Evolutionary conservation across 2,113 vertebrate species (phyloP), one percentile per base, ranked within the genome.

Genomic region (Oreochromis aureus): DNA sequence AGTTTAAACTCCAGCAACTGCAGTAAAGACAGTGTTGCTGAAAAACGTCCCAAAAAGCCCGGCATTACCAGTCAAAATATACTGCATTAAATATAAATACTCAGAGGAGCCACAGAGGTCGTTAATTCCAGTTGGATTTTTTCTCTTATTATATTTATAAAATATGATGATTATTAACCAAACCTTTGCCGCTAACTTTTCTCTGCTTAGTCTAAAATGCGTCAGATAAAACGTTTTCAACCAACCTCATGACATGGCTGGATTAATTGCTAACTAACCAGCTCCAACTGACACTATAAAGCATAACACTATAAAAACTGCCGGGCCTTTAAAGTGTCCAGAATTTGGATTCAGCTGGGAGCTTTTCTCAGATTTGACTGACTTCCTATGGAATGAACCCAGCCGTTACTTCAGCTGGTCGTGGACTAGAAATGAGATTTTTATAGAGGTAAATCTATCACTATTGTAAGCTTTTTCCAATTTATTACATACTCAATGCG

Each of bases 31-130:
- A 73, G 15, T 73, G 41, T 18, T 73, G 39, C 41, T 73, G 24
- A 73, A 73, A 73, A 27, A 73, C 9, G 2, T 18, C 69, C 15
- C 15, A 46, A 73, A 66, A 46, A 73, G 69, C 41, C 22, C 22
- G 0, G 39, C 0, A 46, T 46, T 27, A 73, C 2, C 6, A 19
- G 18, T 53, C 48, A 53, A 53, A 48, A 48, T 44, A 30, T 11
- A 27, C 41, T 46, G 15, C 0, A 3, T 16, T 73, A 46, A 46
- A 44, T 30, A 18, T 73, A 73, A 73, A 73, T 46, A 18, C n/a
- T 46, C 15, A 18, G 13, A 73, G 5, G 22, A 27, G 41, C 41
- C 8, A 0, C 22, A 10, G 39, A 73, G 22, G 44, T 46, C 5
- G 48, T 51, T 51, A 2, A 18, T 51, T 51, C 48, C 7, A 16